Evolutionary conservation across 1,140 invertebrate species (phyloP), one percentile per base, ranked within the genome.

Genomic region (Nasonia longicornis): DNA sequence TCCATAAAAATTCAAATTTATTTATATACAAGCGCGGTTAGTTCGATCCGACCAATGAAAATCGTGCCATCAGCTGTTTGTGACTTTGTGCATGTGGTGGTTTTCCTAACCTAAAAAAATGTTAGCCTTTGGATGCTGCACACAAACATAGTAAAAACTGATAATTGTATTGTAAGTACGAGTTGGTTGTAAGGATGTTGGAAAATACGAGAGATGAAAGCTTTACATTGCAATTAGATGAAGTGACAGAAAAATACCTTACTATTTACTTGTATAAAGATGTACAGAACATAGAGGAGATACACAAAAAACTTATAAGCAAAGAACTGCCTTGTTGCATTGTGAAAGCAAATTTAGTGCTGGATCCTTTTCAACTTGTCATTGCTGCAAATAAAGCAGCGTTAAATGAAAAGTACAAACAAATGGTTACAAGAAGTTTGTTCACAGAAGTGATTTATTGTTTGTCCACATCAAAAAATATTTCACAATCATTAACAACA

Each of bases 341-440:
- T 0, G 89, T 95, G 29, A 95, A 95, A 86, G 92, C 93, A 2
- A 87, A 85, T 63, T 87, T 94, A 42, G 92, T 96, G 81, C 84
- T 92, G 7, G 92, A 95, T 89, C 90, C 92, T 11, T 93, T 95
- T 84, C 95, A 95, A 91, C 86, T 95, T 2, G 89, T 90, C 4
- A 91, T 94, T 0, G 94, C 94, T 6, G 93, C 93, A 0, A 95
- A 95, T 84, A 94, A 93, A 88, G 94, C 94, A n/a, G 89, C 91
- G 0, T 81, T 93, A 2, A 90, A 91, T 12, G 89, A 92, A 75
- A 92, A 92, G 79, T 87, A 87, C 14, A 86, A 86, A 12, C 89
- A 85, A 77, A 88, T 95, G 86, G 92, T 91, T 0, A 95, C 95
- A 3, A 93, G 91, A 85, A 93, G 89, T 48, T 85, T 95, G 2